Conservation (phyloP, 2,888 invertebrate genomes). For the Ramazzottius varieornatus region DNA sequence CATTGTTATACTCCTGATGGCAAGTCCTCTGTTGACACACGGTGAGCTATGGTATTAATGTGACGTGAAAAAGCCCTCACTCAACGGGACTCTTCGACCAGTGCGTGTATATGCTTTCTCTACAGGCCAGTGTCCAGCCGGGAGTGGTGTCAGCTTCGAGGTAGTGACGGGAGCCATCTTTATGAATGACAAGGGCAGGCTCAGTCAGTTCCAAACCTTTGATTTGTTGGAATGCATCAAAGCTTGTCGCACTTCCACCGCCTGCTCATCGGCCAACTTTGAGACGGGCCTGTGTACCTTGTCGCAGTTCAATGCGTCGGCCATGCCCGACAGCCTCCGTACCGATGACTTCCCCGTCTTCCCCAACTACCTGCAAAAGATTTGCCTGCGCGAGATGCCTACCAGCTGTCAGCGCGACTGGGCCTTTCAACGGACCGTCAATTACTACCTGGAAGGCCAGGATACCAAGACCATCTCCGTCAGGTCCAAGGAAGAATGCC, state of each 20-base stretch:
- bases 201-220: conserved; percentile 20
- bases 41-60: no score
- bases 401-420: not conserved
- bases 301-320: conserved; percentile 19
- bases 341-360: conserved; percentile 4
- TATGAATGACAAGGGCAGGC: conserved; percentile 25
- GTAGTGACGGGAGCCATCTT: conserved; percentile 21
- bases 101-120: no score
- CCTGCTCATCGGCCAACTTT: conserved; percentile 22
- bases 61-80: no score
- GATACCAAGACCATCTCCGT: not conserved
- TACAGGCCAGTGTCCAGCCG: not conserved
- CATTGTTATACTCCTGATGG: no score
- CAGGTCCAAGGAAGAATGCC: not conserved
- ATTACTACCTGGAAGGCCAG: not conserved
- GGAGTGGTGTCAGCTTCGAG: conserved; percentile 15
- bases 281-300: conserved; percentile 24
- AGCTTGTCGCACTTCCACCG: conserved; percentile 16
- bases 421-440: not conserved
- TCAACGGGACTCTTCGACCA: no score
- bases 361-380: not conserved
- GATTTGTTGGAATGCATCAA: conserved; percentile 20
- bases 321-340: conserved; percentile 14
- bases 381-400: not conserved
- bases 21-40: no score